A percentile compares a stretch with the other conserved stretches of the same genome.
These are phyloP conservation scores for Oophaga sylvatica DNA, from an alignment of 2,797 vertebrate genomes.

Conservation along the genomic window DNA sequence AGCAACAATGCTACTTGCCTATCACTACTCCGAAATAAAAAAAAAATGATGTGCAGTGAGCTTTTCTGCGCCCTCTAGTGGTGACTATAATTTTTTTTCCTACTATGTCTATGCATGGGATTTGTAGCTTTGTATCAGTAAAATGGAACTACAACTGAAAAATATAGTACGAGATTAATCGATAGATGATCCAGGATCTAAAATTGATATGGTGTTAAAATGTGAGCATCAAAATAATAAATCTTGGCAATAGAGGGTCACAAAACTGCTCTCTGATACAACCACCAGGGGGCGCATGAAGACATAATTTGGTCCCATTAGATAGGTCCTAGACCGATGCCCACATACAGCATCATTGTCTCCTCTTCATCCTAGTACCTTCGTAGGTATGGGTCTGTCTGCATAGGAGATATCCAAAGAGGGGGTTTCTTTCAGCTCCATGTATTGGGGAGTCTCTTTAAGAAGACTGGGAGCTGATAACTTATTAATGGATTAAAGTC, in stretches of 20 bases:
- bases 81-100: not conserved
- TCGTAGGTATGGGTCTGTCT: not conserved
- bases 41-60: not conserved
- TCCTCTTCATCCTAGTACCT: not conserved
- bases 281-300: slow-evolving; percentile 7
- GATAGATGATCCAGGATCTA: not conserved
- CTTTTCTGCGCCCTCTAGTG: not conserved
- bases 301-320: not conserved
- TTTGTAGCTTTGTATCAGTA: not conserved
- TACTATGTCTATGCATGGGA: not conserved
- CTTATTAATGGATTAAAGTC: not conserved
- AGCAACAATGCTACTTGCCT: too few species aligned
- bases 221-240: not conserved
- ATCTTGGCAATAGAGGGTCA: not conserved
- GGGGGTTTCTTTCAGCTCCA: not conserved
- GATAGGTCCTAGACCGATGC: too few species aligned
- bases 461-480: not conserved
- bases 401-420: not conserved
- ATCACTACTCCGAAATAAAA: too few species aligned
- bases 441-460: not conserved
- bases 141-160: too few species aligned
- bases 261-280: not conserved
- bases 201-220: not conserved
- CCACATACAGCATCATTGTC: not conserved
- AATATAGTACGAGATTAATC: too few species aligned